These are phyloP conservation scores for Operophtera brumata DNA, from an alignment of 2,888 invertebrate genomes.

Conservation along the genomic window DNA sequence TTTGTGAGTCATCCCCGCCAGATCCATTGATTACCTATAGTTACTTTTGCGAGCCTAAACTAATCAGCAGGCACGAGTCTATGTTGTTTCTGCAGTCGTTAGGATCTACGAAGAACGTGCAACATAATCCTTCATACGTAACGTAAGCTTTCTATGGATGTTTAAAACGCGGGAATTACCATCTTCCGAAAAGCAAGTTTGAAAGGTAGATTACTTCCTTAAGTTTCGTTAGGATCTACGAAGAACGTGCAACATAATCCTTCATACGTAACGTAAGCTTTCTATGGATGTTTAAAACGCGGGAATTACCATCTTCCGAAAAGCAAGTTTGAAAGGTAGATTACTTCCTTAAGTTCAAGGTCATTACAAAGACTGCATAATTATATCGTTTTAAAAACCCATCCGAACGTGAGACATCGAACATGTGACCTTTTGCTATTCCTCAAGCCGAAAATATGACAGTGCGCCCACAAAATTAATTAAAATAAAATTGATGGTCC, in stretches of 20 bases:
- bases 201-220: constrained; percentile 13
- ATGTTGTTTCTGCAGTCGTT: too few species aligned
- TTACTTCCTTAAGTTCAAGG: constrained; percentile 27
- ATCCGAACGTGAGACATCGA: constrained; percentile 2
- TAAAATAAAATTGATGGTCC: too few species aligned
- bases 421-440: constrained; percentile 6
- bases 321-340: constrained; percentile 3
- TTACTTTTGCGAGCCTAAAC: too few species aligned
- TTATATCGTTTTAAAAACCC: background rate
- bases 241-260: background rate
- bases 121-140: background rate
- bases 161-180: constrained; percentile 5
- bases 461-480: background rate
- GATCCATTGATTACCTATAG: too few species aligned
- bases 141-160: constrained; percentile 17
- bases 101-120: too few species aligned
- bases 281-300: constrained; percentile 8
- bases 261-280: too few species aligned
- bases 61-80: too few species aligned
- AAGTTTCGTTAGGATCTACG: too few species aligned
- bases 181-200: constrained; percentile 2
- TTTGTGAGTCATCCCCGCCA: too few species aligned
- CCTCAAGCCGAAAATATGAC: background rate
- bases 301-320: constrained; percentile 2
- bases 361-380: background rate